Evolutionary conservation across 2,888 invertebrate genomes (phyloP).

Genomic region (Aricia artaxerxes): DNA sequence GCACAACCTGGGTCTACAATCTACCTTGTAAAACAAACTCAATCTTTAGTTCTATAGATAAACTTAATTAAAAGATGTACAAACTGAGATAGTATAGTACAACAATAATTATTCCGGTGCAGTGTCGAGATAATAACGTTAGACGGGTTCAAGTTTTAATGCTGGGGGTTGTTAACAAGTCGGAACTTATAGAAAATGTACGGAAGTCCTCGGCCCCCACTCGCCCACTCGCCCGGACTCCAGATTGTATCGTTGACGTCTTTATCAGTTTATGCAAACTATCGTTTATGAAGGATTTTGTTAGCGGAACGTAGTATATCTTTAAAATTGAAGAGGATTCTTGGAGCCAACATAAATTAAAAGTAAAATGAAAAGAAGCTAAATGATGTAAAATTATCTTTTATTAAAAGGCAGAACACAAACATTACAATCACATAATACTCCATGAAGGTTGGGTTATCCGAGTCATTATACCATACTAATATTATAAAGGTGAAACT

Average conservation of each 20-base stretch:
- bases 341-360: neutral
- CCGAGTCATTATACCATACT: too few relatives aligned
- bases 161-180: conserved; percentile 38
- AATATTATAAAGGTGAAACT: too few relatives aligned
- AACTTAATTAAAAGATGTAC: conserved; percentile 10
- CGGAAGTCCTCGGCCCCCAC: conserved; percentile 33
- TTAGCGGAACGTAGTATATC: neutral
- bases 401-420: too few relatives aligned
- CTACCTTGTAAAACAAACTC: neutral
- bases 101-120: conserved; percentile 23
- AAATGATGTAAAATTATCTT: too few relatives aligned
- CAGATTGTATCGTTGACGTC: conserved; percentile 20
- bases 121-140: conserved; percentile 32
- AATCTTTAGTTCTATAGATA: neutral
- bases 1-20: neutral
- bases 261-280: conserved; percentile 22
- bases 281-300: conserved; percentile 15
- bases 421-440: too few relatives aligned
- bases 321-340: neutral
- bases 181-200: conserved; percentile 39
- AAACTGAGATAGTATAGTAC: conserved; percentile 10
- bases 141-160: conserved; percentile 38
- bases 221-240: neutral
- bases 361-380: too few relatives aligned
- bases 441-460: too few relatives aligned